Base-by-base conservation (phyloP, 2,113 vertebrate genomes). In the Catharus minimus region DNA sequence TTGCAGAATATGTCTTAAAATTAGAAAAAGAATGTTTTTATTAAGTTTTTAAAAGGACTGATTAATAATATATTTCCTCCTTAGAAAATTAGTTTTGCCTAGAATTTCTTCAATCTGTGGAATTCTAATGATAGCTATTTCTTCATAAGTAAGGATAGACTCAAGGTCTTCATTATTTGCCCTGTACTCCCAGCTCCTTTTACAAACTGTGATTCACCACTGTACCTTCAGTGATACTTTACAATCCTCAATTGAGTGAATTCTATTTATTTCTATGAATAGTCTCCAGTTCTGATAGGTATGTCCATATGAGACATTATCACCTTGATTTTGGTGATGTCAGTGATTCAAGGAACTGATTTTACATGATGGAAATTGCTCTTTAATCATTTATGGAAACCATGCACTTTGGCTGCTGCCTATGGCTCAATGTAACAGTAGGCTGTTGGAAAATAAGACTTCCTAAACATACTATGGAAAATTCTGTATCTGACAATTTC, bases 221-320 rank as follows among this genome's bases (percentile, higher is more conserved):
- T 39, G n/a, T 56, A 67, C 21, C 32, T 67, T 53, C 58, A 60
- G 41, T 30, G 46, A 53, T 57, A 33, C 56, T 71, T 79, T 61
- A 53, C 2, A 0, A 39, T 41, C 28, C 41, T 32, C 82, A 41
- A 39, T 30, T 61, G 32, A 86, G 56, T 0, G 0, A 89, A 74
- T 77, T 67, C 52, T 62, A 27, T 52, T 62, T 87, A 58, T 50
- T 71, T 71, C 75, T 80, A 18, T 83, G 24, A 73, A 58, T 64
- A 52, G 8, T 18, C 47, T 80, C 24, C 44, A 61, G 60, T 80
- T 93, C 78, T 62, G 58, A 61, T 21, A 52, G 24, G 9, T 74
- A 20, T 52, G 46, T 43, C 66, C 33, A 11, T 28, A 47, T 32
- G 55, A 66, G 38, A 58, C 1, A 0, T 53, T 68, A 55, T 43